phyloP scores from a whole-genome alignment of 2,113 vertebrate genomes.

The Lepus timidus region DNA sequence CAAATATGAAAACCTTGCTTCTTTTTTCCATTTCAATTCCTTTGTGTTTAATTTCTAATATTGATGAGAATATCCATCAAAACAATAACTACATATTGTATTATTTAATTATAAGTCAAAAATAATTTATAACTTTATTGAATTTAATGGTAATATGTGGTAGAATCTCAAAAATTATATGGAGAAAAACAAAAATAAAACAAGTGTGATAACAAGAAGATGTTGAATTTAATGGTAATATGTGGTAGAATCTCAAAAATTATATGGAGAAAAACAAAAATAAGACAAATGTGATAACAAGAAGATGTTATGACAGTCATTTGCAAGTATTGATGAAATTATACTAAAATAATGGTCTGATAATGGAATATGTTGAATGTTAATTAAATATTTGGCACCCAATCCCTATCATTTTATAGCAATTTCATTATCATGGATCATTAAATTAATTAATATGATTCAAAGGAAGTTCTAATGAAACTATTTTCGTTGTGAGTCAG shows the following conservation, averaged over 20 bases:
- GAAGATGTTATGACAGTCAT: not conserved
- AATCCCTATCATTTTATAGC: not conserved
- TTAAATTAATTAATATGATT: not conserved
- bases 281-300: not conserved
- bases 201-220: not conserved
- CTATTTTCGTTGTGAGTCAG: not conserved
- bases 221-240: not conserved
- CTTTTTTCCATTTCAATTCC: not conserved
- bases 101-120: not conserved
- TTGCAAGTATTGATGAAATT: slow-evolving; percentile 9
- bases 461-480: not conserved
- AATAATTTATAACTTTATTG: not conserved
- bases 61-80: not conserved
- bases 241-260: not conserved
- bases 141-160: not conserved
- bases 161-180: not conserved
- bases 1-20: not conserved
- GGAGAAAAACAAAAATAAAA: not conserved
- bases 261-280: not conserved
- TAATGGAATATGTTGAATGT: not conserved
- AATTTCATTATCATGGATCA: not conserved
- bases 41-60: not conserved
- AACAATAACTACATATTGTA: not conserved
- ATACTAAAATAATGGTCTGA: not conserved
- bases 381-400: not conserved